Base-by-base conservation (phyloP, 30 jellyfish, hydroid and myxozoan genomes). In the Aurelia aurita region DNA sequence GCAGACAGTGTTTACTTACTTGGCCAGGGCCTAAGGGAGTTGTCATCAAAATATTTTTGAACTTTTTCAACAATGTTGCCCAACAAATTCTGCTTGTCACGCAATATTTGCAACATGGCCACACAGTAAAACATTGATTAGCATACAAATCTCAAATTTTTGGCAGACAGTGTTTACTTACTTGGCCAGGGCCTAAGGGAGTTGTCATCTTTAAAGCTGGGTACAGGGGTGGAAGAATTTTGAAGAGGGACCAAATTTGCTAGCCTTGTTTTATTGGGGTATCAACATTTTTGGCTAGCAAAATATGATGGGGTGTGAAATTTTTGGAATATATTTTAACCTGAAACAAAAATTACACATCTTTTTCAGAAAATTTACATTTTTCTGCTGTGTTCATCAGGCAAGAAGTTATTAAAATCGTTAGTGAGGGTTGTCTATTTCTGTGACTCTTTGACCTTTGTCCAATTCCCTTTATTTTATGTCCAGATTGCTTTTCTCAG, bases 261-360 rank as follows among this genome's bases (percentile, higher is more conserved):
- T 12, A 59, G 72, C 72, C 25, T 25, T 59, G 72, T 59, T 59
- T 59, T 59, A 59, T 59, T 59, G 13, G 72, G 72, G 27, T 59
- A 25, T 25, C 72, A 59, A 59, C 27, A 9, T 59, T 25, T 59
- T 59, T 25, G 27, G 59, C 59, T 8, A 25, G 12, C 8, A 59
- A 59, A n/a, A 16, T 7, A 59, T 9, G 72, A 59, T 59, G 72
- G 72, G 13, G 72, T 59, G 32, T 59, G 22, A 59, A 59, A 59
- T n/a, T 59, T 12, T 59, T 59, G 11, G n/a, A n/a, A n/a, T n/a
- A n/a, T n/a, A n/a, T n/a, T n/a, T n/a, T n/a, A n/a, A n/a, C n/a
- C n/a, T n/a, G 72, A 20, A 59, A 47, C 16, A 47, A 16, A 47
- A 8, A 8, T 47, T 47, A 8, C 16, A 47, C 59, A 10, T 47